Conservation (phyloP, 2,888 invertebrate species). For the Phlogophora meticulosa region DNA sequence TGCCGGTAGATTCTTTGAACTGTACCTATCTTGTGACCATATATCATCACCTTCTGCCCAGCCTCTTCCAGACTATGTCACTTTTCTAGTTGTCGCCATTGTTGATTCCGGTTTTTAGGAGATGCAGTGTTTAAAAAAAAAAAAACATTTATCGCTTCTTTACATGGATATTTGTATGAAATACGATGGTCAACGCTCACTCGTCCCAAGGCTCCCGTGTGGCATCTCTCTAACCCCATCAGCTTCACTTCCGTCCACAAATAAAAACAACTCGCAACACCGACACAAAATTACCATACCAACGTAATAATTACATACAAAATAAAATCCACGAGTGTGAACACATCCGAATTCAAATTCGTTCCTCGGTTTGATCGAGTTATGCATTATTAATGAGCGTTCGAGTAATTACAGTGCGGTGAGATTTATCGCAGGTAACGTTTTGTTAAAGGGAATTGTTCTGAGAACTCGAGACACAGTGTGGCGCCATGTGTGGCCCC, state of each 20-base stretch:
- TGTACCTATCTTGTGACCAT: too few species aligned
- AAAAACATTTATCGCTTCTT: too few species aligned
- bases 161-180: too few species aligned
- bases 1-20: too few species aligned
- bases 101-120: too few species aligned
- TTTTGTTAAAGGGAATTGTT: slow-evolving; percentile 61
- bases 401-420: slow-evolving; percentile 85
- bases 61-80: too few species aligned
- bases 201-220: too few species aligned
- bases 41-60: too few species aligned
- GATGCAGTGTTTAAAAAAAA: too few species aligned
- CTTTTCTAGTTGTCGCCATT: too few species aligned
- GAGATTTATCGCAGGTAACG: slow-evolving; percentile 80
- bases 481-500: slow-evolving; percentile 62
- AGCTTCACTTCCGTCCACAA: slow-evolving; percentile 33
- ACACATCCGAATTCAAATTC: slow-evolving; percentile 65
- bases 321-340: slow-evolving; percentile 64
- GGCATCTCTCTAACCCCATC: slow-evolving; percentile 27
- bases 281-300: slow-evolving; percentile 49
- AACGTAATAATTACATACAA: slow-evolving; percentile 57
- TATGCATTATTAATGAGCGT: slow-evolving; percentile 90
- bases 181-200: too few species aligned
- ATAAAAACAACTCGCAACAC: slow-evolving; percentile 30
- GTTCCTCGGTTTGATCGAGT: slow-evolving; percentile 85
- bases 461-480: slow-evolving; percentile 48